phyloP scores from a whole-genome alignment of 2,888 invertebrate genomes.

The Prenolepis imparis region DNA sequence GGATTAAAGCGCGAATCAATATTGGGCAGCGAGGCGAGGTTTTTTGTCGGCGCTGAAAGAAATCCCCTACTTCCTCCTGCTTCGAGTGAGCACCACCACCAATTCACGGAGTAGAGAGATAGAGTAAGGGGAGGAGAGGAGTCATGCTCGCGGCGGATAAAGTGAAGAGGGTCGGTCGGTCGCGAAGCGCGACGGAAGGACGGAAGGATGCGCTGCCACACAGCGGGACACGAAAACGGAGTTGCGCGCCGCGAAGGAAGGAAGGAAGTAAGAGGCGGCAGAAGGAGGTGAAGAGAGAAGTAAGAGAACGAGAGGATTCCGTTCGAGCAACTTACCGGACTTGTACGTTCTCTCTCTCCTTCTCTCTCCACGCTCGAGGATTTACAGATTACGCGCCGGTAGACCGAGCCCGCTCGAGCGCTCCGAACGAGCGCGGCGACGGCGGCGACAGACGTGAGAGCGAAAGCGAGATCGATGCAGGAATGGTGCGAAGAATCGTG shows the following conservation, averaged over 20 bases:
- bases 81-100: constrained; percentile 71
- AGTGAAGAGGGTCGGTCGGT: constrained; percentile 58
- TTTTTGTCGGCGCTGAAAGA: constrained; percentile 85
- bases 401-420: constrained; percentile 73
- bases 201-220: constrained; percentile 50
- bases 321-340: constrained; percentile 85
- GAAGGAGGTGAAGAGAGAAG: constrained; percentile 60
- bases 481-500: constrained; percentile 50
- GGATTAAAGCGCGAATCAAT: constrained; percentile 86
- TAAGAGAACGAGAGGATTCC: constrained; percentile 80
- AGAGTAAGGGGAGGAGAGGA: constrained; percentile 15
- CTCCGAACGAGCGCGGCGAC: constrained; percentile 64
- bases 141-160: constrained; percentile 44
- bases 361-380: constrained; percentile 82
- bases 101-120: constrained; percentile 49
- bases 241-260: constrained; percentile 68
- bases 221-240: constrained; percentile 46
- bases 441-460: constrained; percentile 61
- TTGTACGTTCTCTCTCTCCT: constrained; percentile 80
- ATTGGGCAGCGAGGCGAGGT: constrained; percentile 85
- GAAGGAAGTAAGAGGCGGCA: constrained; percentile 62
- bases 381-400: constrained; percentile 85
- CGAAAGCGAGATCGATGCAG: constrained; percentile 52
- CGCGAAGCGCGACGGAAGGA: constrained; percentile 56
- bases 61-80: constrained; percentile 78